Base-by-base conservation (phyloP, 2,797 vertebrate species). In the Phataginus tricuspis region DNA sequence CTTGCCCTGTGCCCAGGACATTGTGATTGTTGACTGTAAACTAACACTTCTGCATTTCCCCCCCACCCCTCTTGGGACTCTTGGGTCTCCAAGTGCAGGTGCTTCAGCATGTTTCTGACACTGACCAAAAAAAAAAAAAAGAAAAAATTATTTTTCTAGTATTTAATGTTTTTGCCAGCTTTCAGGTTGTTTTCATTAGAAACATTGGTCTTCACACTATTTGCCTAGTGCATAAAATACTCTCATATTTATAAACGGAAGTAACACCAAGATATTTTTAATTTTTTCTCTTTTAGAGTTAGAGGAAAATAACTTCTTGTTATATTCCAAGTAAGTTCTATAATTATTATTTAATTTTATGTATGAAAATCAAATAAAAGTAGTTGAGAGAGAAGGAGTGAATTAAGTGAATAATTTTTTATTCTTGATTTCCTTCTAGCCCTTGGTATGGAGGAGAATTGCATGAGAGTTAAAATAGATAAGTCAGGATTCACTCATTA, bases 311-410 rank as follows among this genome's bases (percentile, higher is more conserved):
- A 74, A 53, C n/a, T 16, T 75, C 18, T 80, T 8, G n/a, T 75
- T 66, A 34, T 90, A 93, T 90, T 86, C 11, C 5, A 78, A 86
- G 16, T 79, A 57, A 59, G 2, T 63, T 66, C 8, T 51, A 21
- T 53, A 79, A 72, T 68, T 21, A 59, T 42, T 75, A 74, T 42
- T 82, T 92, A 68, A 89, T 79, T 89, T 96, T 88, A 19, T 75
- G 5, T 49, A 39, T 78, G 49, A 85, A 90, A 78, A 29, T 53
- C 39, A 92, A 27, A 57, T 59, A 37, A 37, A 91, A 42, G 2
- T 75, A 29, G 4, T 37, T 39, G 25, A 14, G 7, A 2, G 25
- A 91, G 55, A 91, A 72, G 1, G 34, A 34, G 16, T 31, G 83
- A 49, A 69, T 92, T 88, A 69, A 83, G 5, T 57, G 29, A 92